Evolutionary conservation across 2,888 invertebrate species (phyloP).

Genomic region (Drosophila anomalata): DNA sequence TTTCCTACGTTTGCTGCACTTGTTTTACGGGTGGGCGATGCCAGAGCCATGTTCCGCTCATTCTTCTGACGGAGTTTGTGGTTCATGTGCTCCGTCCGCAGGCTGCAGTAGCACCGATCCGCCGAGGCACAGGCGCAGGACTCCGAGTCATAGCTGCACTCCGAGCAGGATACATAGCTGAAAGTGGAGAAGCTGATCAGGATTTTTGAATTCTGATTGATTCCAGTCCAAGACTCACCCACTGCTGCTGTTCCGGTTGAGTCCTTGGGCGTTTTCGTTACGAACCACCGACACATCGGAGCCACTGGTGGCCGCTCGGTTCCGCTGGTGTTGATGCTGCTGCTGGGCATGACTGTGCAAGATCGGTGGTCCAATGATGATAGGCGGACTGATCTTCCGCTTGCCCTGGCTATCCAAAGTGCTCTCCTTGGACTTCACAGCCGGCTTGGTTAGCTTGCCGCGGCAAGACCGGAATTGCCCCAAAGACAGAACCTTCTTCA

Average conservation of each 20-base stretch:
- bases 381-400: conserved; percentile 57
- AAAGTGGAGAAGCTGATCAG: neutral
- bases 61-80: conserved; percentile 75
- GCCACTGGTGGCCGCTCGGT: conserved; percentile 86
- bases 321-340: conserved; percentile 82
- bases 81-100: conserved; percentile 71
- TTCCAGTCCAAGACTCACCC: conserved; percentile 82
- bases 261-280: conserved; percentile 86
- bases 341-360: conserved; percentile 57
- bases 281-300: conserved; percentile 87
- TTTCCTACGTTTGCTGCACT: conserved; percentile 11
- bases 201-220: conserved; percentile 3
- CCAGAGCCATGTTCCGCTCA: conserved; percentile 67
- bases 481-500: conserved; percentile 87
- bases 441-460: conserved; percentile 68
- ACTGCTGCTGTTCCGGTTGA: conserved; percentile 87
- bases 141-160: conserved; percentile 93
- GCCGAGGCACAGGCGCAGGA: conserved; percentile 90
- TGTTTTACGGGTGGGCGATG: conserved; percentile 46
- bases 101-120: conserved; percentile 94
- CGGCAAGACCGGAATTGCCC: conserved; percentile 84
- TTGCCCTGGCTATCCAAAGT: conserved; percentile 31
- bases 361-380: conserved; percentile 70
- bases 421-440: conserved; percentile 71
- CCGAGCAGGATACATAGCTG: conserved; percentile 92